Percentiles rank a stretch among this genome's conserved stretches.
Evolutionary conservation across 2,888 invertebrate genomes (phyloP).

Genomic region (Calameuta filiformis): DNA sequence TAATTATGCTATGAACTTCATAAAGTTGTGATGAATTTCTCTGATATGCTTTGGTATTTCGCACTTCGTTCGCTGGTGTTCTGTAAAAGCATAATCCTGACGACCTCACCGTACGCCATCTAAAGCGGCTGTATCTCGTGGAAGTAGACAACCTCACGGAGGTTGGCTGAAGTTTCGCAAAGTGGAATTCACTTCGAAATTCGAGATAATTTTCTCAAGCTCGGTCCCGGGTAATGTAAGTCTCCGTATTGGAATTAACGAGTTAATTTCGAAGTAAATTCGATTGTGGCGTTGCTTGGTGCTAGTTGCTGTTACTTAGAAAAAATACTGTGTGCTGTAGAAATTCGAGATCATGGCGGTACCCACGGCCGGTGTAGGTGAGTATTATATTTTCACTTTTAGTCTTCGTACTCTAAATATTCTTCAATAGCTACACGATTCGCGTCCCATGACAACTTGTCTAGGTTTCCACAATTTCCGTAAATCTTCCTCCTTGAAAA

Average conservation of each 20-base stretch:
- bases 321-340: constrained; percentile 48
- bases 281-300: constrained; percentile 22
- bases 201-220: constrained; percentile 34
- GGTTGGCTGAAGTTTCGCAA: constrained; percentile 52
- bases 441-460: neutral
- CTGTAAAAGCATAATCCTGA: neutral
- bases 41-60: neutral
- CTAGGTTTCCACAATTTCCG: neutral
- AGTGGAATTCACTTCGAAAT: constrained; percentile 45
- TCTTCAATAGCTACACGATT: neutral
- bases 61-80: neutral
- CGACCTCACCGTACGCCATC: neutral
- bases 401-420: constrained; percentile 12
- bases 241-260: constrained; percentile 27
- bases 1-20: neutral
- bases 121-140: constrained; percentile 12
- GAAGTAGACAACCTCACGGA: constrained; percentile 51
- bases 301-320: constrained; percentile 26
- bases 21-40: neutral
- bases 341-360: constrained; percentile 79
- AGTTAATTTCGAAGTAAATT: constrained; percentile 8
- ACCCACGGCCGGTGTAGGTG: constrained; percentile 91
- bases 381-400: constrained; percentile 64
- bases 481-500: constrained; percentile 12
- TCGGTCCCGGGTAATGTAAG: constrained; percentile 36